Percentiles rank a stretch among this genome's conserved stretches.
Evolutionary conservation across 2,888 invertebrate species (phyloP).

Genomic region (Zaprionus obscuricornis): DNA sequence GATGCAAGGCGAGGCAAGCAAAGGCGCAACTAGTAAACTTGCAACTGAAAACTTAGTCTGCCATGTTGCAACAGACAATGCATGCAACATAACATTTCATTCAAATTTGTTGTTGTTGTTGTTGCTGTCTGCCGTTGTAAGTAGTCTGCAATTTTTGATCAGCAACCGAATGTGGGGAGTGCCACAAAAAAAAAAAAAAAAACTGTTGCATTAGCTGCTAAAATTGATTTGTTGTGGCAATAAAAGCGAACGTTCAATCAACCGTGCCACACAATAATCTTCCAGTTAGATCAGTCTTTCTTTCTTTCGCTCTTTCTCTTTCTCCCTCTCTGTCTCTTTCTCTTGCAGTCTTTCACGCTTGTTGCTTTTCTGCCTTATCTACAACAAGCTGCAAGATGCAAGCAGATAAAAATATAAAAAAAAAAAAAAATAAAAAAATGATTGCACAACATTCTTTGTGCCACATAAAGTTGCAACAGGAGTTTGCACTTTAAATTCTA

Average conservation of each 20-base stretch:
- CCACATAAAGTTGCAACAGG: constrained; percentile 53
- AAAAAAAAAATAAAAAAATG: constrained; percentile 30
- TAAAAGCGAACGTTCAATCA: constrained; percentile 72
- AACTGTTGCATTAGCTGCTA: constrained; percentile 45
- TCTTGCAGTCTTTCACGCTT: too few species aligned
- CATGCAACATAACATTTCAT: too few species aligned
- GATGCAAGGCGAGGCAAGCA: constrained; percentile 35
- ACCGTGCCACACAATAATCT: constrained; percentile 60
- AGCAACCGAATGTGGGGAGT: constrained; percentile 40
- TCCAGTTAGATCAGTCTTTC: constrained; percentile 30
- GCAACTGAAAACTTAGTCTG: not conserved
- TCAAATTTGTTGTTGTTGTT: constrained; percentile 37
- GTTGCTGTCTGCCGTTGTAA: constrained; percentile 13
- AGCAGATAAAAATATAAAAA: constrained; percentile 22
- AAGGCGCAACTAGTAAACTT: too few species aligned
- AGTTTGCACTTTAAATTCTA: constrained; percentile 72
- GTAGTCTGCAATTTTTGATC: constrained; percentile 40
- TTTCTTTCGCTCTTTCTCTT: not conserved
- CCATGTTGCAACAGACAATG: not conserved
- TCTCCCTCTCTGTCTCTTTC: constrained; percentile 18
- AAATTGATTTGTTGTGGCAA: constrained; percentile 77
- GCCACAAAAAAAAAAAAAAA: too few species aligned
- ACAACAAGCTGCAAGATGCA: constrained; percentile 33
- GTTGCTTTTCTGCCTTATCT: constrained; percentile 8
- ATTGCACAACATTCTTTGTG: constrained; percentile 57